Evolutionary conservation across 2,113 vertebrate species (phyloP).

Genomic region (Cacatua alba): DNA sequence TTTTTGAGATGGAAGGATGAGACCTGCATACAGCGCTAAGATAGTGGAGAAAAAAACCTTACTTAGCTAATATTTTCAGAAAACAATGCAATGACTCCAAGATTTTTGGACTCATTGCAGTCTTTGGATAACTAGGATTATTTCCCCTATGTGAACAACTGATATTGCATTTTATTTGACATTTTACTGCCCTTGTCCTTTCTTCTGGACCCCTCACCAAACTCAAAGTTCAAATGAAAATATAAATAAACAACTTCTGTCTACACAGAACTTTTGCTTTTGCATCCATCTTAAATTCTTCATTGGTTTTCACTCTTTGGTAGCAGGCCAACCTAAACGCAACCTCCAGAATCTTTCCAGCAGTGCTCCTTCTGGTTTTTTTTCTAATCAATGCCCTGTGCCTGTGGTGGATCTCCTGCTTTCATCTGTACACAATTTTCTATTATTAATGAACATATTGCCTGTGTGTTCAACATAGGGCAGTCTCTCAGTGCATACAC

Average conservation of each 20-base stretch:
- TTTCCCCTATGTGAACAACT: background rate
- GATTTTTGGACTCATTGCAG: background rate
- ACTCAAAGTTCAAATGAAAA: background rate
- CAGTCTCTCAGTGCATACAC: background rate
- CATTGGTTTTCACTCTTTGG: background rate
- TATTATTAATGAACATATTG: background rate
- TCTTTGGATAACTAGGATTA: background rate
- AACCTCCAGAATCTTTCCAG: background rate
- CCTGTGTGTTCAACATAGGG: background rate
- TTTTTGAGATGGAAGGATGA: background rate
- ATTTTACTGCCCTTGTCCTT: background rate
- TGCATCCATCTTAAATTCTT: background rate
- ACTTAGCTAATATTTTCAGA: background rate
- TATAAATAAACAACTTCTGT: background rate
- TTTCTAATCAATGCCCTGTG: background rate
- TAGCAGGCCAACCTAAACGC: background rate
- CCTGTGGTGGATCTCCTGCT: background rate
- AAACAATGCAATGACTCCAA: background rate
- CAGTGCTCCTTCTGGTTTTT: rapidly evolving
- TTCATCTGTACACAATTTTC: background rate
- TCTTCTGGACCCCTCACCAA: background rate
- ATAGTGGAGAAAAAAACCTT: background rate
- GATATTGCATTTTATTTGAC: background rate
- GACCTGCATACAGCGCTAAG: background rate
- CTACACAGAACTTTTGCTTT: background rate